These are phyloP conservation scores for Patiria pectinifera DNA, from an alignment of 53 echinoderm and acorn worm genomes.

Conservation along the genomic window DNA sequence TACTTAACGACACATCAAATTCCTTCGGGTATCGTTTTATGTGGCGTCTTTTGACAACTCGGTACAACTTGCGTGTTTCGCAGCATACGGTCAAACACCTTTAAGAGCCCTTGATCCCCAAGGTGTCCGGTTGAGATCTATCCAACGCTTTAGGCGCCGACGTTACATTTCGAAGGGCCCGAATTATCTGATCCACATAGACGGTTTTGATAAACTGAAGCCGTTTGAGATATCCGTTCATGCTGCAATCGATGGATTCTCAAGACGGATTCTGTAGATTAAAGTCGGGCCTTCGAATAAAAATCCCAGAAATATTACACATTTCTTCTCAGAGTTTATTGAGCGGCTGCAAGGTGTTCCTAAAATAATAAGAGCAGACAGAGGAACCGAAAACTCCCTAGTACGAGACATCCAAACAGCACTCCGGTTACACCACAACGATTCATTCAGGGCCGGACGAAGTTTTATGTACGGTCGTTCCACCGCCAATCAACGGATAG, in stretches of 20 bases:
- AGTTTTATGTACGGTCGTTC: conserved; percentile 55
- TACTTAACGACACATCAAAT: conserved; percentile 6
- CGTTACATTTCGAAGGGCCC: conserved; percentile 59
- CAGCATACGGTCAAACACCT: conserved; percentile 41
- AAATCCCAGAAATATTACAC: conserved; percentile 36
- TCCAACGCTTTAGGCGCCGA: conserved; percentile 47
- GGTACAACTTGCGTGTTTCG: conserved; percentile 40
- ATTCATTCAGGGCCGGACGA: conserved; percentile 5
- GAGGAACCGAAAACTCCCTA: conserved; percentile 50
- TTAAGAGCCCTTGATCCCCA: conserved; percentile 35
- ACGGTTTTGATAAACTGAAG: conserved; percentile 71
- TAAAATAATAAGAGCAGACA: too few species aligned
- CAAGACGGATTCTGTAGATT: conserved; percentile 56
- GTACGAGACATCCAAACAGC: conserved; percentile 42
- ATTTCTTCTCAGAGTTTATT: conserved; percentile 44
- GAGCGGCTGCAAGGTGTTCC: too few species aligned
- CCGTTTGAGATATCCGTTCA: conserved; percentile 63
- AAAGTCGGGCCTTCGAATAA: conserved; percentile 59
- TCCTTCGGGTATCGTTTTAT: conserved; percentile 45
- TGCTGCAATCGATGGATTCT: conserved; percentile 67
- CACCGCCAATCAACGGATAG: conserved; percentile 53
- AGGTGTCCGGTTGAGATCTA: conserved; percentile 33
- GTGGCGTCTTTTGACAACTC: conserved; percentile 55
- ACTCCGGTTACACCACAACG: conserved; percentile 26
- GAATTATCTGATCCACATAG: conserved; percentile 60